Conservation (phyloP, 2,888 invertebrate species). For the Caenorhabditis japonica region DNA sequence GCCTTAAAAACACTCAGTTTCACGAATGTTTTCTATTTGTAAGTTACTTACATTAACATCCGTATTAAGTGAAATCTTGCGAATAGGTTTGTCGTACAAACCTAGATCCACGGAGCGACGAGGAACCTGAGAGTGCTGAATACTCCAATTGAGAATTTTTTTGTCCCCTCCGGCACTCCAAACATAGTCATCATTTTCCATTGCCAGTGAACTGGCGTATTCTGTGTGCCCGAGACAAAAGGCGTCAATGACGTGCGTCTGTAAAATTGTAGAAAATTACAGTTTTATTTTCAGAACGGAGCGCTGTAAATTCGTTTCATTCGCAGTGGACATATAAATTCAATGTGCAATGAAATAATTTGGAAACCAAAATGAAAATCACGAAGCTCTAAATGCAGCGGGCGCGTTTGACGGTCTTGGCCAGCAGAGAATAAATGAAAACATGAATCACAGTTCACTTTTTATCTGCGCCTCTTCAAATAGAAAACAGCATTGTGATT, state of each 20-base stretch:
- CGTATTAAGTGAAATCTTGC: constrained; percentile 26
- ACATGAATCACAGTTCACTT: neutral
- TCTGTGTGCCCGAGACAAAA: constrained; percentile 65
- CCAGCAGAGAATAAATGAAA: no score
- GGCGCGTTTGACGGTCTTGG: no score
- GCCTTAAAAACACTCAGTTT: no score
- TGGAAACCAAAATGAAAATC: no score
- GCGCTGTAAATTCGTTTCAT: no score
- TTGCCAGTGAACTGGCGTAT: constrained; percentile 50
- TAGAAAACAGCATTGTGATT: no score
- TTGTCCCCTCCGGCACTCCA: constrained; percentile 50
- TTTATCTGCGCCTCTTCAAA: neutral
- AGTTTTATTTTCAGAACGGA: no score
- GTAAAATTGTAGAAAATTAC: neutral
- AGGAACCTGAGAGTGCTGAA: neutral
- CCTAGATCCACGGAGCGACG: neutral
- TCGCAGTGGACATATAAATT: no score
- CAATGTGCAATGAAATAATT: no score
- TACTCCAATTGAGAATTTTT: neutral
- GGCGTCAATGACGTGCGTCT: constrained; percentile 60
- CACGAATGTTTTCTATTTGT: no score
- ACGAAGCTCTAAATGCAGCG: no score
- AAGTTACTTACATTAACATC: constrained; percentile 4
- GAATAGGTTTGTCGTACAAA: constrained; percentile 13
- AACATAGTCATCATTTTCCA: constrained; percentile 15